Evolutionary conservation across 2,888 invertebrate species (phyloP), one percentile per base, ranked within the genome.

Genomic region (Drosophila mimica): DNA sequence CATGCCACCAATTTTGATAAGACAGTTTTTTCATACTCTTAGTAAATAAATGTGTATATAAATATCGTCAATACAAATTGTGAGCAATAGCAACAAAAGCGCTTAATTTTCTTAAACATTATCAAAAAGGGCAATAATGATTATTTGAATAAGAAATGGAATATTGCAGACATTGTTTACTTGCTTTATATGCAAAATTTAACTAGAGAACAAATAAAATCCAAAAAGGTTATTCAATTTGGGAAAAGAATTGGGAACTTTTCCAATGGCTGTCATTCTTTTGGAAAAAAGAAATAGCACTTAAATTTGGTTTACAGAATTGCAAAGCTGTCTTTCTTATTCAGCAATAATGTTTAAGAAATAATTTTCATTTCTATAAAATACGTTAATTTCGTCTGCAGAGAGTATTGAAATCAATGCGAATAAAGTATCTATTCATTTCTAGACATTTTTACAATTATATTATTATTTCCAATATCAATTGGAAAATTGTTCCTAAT

Each of bases 1-100:
- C 82, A 72, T 64, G 76, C 36, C 73, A 73, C 67, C 62, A 75
- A 73, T 64, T 65, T 76, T 80, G 80, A 82, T 82, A 75, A 80
- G 82, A 64, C 60, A 71, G 34, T 59, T 46, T 77, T 69, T 31
- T 46, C 28, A 60, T 40, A 49, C 52, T 46, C 17, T 17, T 31
- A 34, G 48, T 34, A 48, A 48, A 28, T 25, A 52, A 11, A 54
- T 20, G 11, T 17, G 2, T 28, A 49, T 11, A 17, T 65, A 48
- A 40, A 31, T 48, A 54, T 25, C 36, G 53, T 49, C 69, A 70
- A 60, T 70, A 54, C 13, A 54, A 46, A 40, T 9, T 48, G 25
- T 57, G 43, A 28, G 60, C 64, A 58, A 51, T 58, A 31, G 9
- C 2, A 33, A 34, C 5, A 25, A 25, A 25, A 17, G 11, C 11